Evolutionary conservation across 2,797 vertebrate species (phyloP).

Genomic region (Gadopsis bispinosus): DNA sequence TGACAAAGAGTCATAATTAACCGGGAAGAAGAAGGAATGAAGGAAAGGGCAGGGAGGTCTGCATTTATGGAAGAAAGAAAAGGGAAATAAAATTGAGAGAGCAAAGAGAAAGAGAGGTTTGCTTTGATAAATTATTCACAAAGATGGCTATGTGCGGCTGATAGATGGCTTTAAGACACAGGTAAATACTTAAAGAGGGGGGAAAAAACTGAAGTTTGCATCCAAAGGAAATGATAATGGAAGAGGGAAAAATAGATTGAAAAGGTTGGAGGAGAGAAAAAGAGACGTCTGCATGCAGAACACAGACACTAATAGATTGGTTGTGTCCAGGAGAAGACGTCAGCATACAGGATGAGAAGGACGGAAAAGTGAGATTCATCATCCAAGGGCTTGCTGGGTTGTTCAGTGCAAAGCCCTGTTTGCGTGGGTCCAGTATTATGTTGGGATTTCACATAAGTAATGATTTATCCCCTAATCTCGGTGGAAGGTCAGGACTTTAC

Average conservation of each 20-base stretch:
- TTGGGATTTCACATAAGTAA: constrained; percentile 10
- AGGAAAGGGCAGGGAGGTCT: constrained; percentile 23
- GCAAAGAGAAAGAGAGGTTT: constrained; percentile 24
- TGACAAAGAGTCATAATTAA: constrained; percentile 44
- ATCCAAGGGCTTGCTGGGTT: not conserved
- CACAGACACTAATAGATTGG: constrained; percentile 17
- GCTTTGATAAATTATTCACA: constrained; percentile 61
- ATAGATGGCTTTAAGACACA: constrained; percentile 54
- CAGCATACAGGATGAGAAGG: not conserved
- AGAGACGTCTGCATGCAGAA: not conserved
- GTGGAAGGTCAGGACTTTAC: constrained; percentile 39
- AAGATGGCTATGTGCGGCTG: constrained; percentile 41
- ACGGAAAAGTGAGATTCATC: constrained; percentile 4
- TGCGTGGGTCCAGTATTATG: not conserved
- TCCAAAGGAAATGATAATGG: constrained; percentile 42
- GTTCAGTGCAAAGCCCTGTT: not conserved
- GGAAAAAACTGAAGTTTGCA: constrained; percentile 17
- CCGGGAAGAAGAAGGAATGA: constrained; percentile 13
- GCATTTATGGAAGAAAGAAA: constrained; percentile 10
- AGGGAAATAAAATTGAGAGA: constrained; percentile 18
- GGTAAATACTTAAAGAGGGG: constrained; percentile 53
- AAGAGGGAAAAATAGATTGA: constrained; percentile 17
- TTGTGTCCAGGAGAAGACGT: constrained; percentile 2
- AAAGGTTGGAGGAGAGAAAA: not conserved
- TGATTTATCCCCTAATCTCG: constrained; percentile 38